Evolutionary conservation across 2,888 invertebrate genomes (phyloP).

Genomic region (Hirtodrosophila alboralis): DNA sequence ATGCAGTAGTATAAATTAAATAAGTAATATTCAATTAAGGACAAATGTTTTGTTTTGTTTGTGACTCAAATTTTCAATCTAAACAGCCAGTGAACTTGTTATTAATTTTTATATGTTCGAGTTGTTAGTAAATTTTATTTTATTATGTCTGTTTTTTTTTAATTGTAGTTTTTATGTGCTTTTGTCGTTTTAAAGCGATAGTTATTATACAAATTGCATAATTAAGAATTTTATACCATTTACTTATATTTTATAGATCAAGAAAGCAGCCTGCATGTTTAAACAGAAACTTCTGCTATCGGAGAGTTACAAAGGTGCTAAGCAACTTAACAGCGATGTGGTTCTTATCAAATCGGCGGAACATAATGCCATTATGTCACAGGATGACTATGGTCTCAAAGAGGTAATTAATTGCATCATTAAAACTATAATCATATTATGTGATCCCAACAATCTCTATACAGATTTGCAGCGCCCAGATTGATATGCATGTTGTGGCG

Average conservation of each 20-base stretch:
- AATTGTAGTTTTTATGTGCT: too few relatives aligned
- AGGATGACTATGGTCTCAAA: conserved; percentile 94
- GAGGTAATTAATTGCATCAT: conserved; percentile 86
- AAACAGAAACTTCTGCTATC: conserved; percentile 92
- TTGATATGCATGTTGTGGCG: conserved; percentile 87
- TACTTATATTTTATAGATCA: conserved; percentile 84
- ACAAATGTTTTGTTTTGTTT: too few relatives aligned
- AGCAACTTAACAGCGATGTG: conserved; percentile 88
- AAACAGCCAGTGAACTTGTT: too few relatives aligned
- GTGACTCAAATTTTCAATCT: too few relatives aligned
- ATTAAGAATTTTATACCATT: background rate
- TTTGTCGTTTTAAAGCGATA: too few relatives aligned
- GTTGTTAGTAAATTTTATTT: too few relatives aligned
- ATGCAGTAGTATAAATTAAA: too few relatives aligned
- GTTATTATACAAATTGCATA: too few relatives aligned
- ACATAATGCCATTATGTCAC: conserved; percentile 91
- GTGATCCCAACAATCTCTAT: too few relatives aligned
- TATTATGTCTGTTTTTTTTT: too few relatives aligned
- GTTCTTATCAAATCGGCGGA: conserved; percentile 94
- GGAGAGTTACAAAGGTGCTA: conserved; percentile 90
- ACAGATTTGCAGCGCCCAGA: conserved; percentile 89
- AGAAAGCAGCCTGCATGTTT: conserved; percentile 90
- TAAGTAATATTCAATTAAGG: too few relatives aligned
- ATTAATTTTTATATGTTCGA: too few relatives aligned
- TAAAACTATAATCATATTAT: background rate